Evolutionary conservation across 2,113 vertebrate genomes (phyloP).

Genomic region (Rhagologus leucostigma): DNA sequence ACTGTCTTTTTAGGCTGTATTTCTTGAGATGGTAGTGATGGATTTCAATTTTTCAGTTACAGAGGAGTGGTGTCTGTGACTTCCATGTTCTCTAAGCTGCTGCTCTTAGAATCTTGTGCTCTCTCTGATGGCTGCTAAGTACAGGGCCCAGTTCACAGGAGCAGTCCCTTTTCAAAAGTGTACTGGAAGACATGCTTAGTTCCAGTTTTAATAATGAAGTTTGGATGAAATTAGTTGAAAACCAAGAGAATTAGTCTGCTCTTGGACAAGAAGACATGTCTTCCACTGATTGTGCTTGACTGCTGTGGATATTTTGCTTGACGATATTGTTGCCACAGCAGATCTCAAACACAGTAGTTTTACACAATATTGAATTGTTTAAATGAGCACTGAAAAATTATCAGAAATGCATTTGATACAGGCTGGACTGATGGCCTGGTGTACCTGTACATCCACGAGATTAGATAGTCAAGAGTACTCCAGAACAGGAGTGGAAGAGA

Average conservation of each 20-base stretch:
- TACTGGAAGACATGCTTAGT: background rate
- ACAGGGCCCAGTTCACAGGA: background rate
- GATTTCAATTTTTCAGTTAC: background rate
- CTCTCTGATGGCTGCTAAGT: background rate
- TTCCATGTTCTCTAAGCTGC: background rate
- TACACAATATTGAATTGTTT: background rate
- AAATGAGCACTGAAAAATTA: background rate
- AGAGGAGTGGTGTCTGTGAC: background rate
- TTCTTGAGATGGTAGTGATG: background rate
- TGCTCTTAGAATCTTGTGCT: background rate
- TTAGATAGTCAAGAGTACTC: background rate
- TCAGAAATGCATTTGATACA: background rate
- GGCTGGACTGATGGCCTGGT: background rate
- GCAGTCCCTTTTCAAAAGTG: background rate
- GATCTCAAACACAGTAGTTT: background rate
- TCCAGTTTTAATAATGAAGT: background rate
- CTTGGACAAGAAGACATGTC: background rate
- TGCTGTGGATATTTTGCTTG: background rate
- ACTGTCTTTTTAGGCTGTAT: background rate
- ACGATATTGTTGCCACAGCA: background rate
- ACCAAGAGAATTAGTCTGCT: background rate
- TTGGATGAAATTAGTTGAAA: background rate
- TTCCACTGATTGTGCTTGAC: background rate
- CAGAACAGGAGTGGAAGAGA: background rate
- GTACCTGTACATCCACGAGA: background rate